phyloP scores from a whole-genome alignment of 2,113 vertebrate species.

The Pangasianodon hypophthalmus region DNA sequence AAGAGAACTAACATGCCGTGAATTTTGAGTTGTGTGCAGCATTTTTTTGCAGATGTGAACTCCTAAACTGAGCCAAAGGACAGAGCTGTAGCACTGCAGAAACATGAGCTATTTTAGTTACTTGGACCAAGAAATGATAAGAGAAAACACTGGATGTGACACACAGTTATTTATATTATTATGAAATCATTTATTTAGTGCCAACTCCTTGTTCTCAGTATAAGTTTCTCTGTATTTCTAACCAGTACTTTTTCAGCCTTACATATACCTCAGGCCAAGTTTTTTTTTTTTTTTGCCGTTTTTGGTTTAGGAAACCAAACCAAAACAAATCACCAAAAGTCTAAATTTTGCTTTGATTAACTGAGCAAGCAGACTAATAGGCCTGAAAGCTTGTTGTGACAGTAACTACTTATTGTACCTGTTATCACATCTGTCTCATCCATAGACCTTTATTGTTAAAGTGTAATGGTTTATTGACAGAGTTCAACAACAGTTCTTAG shows the following conservation, averaged over 20 bases:
- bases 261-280: too few species aligned
- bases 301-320: not conserved
- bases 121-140: not conserved
- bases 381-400: not conserved
- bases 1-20: not conserved
- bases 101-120: not conserved
- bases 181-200: too few species aligned
- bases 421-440: not conserved
- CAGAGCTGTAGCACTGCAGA: not conserved
- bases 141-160: not conserved
- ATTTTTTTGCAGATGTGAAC: not conserved
- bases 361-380: not conserved
- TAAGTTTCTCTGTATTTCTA: too few species aligned
- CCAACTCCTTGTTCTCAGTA: too few species aligned
- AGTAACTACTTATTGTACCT: not conserved
- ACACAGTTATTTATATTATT: not conserved
- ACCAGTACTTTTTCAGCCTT: too few species aligned
- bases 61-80: not conserved
- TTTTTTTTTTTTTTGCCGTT: not conserved
- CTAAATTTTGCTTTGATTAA: not conserved
- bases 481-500: not conserved
- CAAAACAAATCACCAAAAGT: not conserved
- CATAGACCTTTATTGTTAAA: not conserved
- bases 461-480: not conserved
- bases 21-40: not conserved